Base-by-base conservation (phyloP, 2,888 invertebrate genomes). In the Gastracanthus pulcherrimus region DNA sequence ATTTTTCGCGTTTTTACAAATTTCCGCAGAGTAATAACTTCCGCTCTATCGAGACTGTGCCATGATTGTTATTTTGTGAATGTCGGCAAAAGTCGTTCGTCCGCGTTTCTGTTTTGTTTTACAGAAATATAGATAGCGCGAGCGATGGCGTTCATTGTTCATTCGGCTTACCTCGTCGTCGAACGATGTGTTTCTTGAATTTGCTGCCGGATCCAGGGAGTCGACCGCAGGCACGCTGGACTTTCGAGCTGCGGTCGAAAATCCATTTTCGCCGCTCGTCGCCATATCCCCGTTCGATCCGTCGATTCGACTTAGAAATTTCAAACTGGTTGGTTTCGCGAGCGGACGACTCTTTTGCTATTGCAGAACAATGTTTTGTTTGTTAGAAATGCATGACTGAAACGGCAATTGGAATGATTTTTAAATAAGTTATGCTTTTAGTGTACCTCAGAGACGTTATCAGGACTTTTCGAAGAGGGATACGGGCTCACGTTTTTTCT, bases 181-280 rank as follows among this genome's bases (percentile, higher is more conserved):
- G 60, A 31, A 38, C 16, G 38, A 60, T 60, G n/a, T 58, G 29
- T 60, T 60, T 41, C 13, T 29, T 11, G 41, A n/a, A n/a, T 64
- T 64, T 2, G 60, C 5, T 23, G 67, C 81, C 26, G 81, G 80
- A 62, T 86, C 83, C 34, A 31, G 66, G 31, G 2, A n/a, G 48
- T 76, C 67, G 26, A 64, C 29, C 36, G 48, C 38, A 38, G 70
- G 36, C 3, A 78, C 67, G 76, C 87, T 88, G 23, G 88, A 83
- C 72, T 80, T 85, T 5, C 87, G 86, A 64, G 83, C 87, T 80
- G 86, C 87, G 9, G 70, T 45, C 0, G 88, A 84, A 2, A 85
- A 85, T 75, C 19, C 51, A 48, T 76, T 81, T 36, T 76, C 80
- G 16, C 71, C 34, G 76, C 1, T 72, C 71, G n/a, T 74, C 36